These are phyloP conservation scores for Champsocephalus esox DNA, from an alignment of 2,797 vertebrate genomes.

Conservation along the genomic window DNA sequence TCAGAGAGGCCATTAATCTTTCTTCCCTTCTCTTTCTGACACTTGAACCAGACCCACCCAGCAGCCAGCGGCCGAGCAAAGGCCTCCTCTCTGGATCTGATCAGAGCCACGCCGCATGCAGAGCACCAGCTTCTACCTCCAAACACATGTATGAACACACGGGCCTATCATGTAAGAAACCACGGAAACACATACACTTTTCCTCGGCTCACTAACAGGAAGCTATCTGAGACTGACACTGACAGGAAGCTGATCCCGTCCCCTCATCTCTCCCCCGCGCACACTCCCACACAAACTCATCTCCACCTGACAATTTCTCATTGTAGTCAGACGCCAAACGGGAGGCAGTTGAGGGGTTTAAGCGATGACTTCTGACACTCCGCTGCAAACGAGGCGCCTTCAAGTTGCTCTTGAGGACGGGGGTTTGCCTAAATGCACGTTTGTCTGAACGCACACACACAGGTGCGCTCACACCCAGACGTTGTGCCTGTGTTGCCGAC, in stretches of 20 bases:
- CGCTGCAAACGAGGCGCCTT: constrained; percentile 61
- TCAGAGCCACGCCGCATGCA: constrained; percentile 65
- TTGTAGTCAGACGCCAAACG: constrained; percentile 80
- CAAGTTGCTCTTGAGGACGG: constrained; percentile 74
- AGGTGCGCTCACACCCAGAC: constrained; percentile 65
- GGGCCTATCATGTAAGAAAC: constrained; percentile 28
- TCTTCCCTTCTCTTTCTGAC: constrained; percentile 81
- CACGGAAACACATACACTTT: constrained; percentile 37
- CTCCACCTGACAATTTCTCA: constrained; percentile 78
- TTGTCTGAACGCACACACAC: constrained; percentile 65
- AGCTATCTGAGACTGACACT: constrained; percentile 76
- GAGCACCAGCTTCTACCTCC: constrained; percentile 58
- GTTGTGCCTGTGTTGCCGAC: constrained; percentile 72
- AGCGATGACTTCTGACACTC: constrained; percentile 67
- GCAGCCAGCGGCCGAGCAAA: constrained; percentile 57
- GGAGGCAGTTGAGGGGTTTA: constrained; percentile 68
- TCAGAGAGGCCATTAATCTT: constrained; percentile 83
- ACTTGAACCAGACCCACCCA: constrained; percentile 78
- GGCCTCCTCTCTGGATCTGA: constrained; percentile 76
- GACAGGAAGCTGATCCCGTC: constrained; percentile 74
- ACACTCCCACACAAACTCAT: constrained; percentile 50
- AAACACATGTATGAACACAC: constrained; percentile 54
- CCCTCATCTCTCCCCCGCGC: constrained; percentile 42
- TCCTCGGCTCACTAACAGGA: constrained; percentile 69
- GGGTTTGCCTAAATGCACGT: constrained; percentile 66